Conservation (phyloP, 2,113 vertebrate species). For the Pseudopodoces humilis region DNA sequence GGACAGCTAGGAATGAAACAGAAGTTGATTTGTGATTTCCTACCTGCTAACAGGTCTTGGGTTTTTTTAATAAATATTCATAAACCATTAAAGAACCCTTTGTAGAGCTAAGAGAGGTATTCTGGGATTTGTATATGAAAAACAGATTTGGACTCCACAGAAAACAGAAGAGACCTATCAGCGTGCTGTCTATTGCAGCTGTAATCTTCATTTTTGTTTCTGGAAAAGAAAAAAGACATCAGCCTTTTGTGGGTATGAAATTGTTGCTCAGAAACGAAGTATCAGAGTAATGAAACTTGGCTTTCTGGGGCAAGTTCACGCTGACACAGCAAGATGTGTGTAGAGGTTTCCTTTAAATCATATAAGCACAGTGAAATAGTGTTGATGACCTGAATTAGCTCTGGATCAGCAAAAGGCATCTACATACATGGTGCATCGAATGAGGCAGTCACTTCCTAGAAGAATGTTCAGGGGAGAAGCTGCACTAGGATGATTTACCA, state of each 20-base stretch:
- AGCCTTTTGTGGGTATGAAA: neutral
- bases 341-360: neutral
- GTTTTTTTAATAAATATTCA: neutral
- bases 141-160: neutral
- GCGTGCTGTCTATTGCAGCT: neutral
- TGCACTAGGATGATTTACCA: neutral
- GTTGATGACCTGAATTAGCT: neutral
- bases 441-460: neutral
- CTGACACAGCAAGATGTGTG: neutral
- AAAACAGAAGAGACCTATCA: neutral
- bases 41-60: neutral
- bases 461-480: neutral
- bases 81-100: neutral
- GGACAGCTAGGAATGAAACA: neutral
- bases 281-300: neutral
- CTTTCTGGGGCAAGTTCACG: neutral
- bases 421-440: neutral
- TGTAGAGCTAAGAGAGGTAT: neutral
- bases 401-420: neutral
- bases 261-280: neutral
- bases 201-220: neutral
- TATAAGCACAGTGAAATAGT: neutral
- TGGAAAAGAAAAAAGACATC: neutral
- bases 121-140: neutral
- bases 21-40: neutral